A percentile compares a stretch with the other conserved stretches of the same genome.
These are phyloP conservation scores for Poeciliopsis infans DNA, from an alignment of 2,797 vertebrate species.

Conservation along the genomic window DNA sequence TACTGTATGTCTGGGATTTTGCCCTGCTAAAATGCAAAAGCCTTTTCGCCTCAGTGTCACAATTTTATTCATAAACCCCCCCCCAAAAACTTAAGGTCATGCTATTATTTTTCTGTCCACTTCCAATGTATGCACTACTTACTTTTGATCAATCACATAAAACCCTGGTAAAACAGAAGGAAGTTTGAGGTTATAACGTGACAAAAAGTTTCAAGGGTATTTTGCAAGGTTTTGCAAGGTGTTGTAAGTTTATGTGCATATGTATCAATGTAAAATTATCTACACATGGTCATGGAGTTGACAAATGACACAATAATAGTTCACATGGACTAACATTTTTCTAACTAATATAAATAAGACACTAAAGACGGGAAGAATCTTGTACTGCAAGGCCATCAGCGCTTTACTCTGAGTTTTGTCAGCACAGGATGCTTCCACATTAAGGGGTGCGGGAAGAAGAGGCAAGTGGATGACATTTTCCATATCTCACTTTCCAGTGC, in stretches of 20 bases:
- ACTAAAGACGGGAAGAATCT: slow-evolving; percentile 53
- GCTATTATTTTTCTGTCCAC: neutral
- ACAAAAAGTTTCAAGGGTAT: neutral
- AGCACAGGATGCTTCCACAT: slow-evolving; percentile 32
- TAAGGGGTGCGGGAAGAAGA: slow-evolving; percentile 48
- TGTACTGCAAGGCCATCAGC: slow-evolving; percentile 36
- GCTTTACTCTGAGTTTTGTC: slow-evolving; percentile 36
- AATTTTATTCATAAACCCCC: neutral
- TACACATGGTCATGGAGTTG: slow-evolving; percentile 21
- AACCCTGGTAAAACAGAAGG: neutral
- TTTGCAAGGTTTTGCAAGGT: slow-evolving; percentile 9
- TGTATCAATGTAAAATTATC: slow-evolving; percentile 7
- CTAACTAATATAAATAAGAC: slow-evolving; percentile 51
- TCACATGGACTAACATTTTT: slow-evolving; percentile 56
- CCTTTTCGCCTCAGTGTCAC: neutral
- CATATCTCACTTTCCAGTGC: slow-evolving; percentile 27
- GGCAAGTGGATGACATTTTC: slow-evolving; percentile 50
- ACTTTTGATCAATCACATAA: neutral
- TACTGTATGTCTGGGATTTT: neutral
- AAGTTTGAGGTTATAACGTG: neutral
- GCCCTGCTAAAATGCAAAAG: neutral
- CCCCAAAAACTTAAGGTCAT: neutral
- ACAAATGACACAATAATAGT: slow-evolving; percentile 48
- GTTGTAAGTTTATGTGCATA: slow-evolving; percentile 41
- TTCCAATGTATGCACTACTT: neutral